Base-by-base conservation (phyloP, 2,888 invertebrate species). In the Xanthia icteritia region DNA sequence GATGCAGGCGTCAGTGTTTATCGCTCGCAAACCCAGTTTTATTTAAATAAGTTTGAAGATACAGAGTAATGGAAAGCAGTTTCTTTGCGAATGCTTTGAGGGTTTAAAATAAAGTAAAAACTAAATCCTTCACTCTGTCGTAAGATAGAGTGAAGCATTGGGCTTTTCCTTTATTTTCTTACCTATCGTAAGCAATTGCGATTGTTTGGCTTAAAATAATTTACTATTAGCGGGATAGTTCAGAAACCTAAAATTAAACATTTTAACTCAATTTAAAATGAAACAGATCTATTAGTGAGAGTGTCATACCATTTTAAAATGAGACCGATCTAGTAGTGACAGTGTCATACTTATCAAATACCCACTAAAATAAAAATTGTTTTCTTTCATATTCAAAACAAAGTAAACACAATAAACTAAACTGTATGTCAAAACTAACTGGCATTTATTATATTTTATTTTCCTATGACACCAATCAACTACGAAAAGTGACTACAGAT, bases 1-100 rank as follows among this genome's bases (percentile, higher is more conserved):
- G 60, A 79, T 86, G 86, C 85, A 85, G 82, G 73, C 83, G 78
- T 74, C 51, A 68, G 74, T 89, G 79, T 88, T 85, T 87, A 84
- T 85, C 65, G 68, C 72, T 79, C 0, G 78, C 77, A 73, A 82
- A 78, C 85, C 79, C 74, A 54, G 76, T 70, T 83, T 79, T 86
- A 83, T 80, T 81, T 82, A 85, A 82, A 79, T 80, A 79, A 79
- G 66, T 63, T 77, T 75, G 69, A 65, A 79, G 77, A 82, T 82
- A 82, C 74, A 70, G 48, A 66, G 27, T 65, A 73, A 69, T 76
- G 68, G 64, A 51, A 66, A 78, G 42, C 65, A 65, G 60, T 67
- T 82, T 63, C 64, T 75, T 39, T 73, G 27, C 15, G 15, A 77
- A 77, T 68, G 51, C 65, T 79, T 85, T 73, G 71, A 66, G n/a